Evolutionary conservation across 2,888 invertebrate genomes (phyloP).

Genomic region (Megamerina dolium): DNA sequence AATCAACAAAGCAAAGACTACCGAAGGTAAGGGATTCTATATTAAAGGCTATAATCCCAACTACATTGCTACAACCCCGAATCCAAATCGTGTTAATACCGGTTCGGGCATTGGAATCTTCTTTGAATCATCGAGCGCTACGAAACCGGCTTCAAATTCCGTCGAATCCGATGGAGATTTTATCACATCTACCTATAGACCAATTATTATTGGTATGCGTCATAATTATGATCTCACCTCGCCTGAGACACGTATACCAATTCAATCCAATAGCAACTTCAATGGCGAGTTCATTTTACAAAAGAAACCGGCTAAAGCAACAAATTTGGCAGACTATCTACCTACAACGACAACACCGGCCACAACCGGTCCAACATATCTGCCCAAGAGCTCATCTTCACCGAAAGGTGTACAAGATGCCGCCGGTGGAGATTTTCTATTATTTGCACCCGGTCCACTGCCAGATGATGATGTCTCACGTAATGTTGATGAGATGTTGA

Average conservation of each 20-base stretch:
- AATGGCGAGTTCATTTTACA: conserved; percentile 22
- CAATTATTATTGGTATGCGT: conserved; percentile 36
- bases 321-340: conserved; percentile 23
- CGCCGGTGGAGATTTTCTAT: conserved; percentile 30
- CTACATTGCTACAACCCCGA: conserved; percentile 35
- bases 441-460: conserved; percentile 34
- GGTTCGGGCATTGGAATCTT: conserved; percentile 24
- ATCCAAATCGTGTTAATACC: conserved; percentile 31
- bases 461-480: conserved; percentile 53
- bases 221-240: conserved; percentile 25
- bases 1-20: conserved; percentile 32
- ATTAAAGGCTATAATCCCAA: conserved; percentile 22
- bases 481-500: conserved; percentile 64
- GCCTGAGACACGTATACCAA: conserved; percentile 17
- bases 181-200: conserved; percentile 29
- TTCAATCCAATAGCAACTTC: conserved; percentile 19
- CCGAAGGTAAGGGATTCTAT: conserved; percentile 34
- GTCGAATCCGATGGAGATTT: conserved; percentile 20
- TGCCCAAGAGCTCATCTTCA: conserved; percentile 30
- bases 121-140: conserved; percentile 22
- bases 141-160: conserved; percentile 26
- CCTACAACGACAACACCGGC: conserved; percentile 29
- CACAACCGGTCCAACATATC: conserved; percentile 41
- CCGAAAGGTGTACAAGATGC: conserved; percentile 20
- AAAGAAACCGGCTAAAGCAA: conserved; percentile 20